Percentiles rank a stretch among this genome's conserved stretches.
Conservation (phyloP, 2,797 vertebrate species). For the Holocentrus rufus region DNA sequence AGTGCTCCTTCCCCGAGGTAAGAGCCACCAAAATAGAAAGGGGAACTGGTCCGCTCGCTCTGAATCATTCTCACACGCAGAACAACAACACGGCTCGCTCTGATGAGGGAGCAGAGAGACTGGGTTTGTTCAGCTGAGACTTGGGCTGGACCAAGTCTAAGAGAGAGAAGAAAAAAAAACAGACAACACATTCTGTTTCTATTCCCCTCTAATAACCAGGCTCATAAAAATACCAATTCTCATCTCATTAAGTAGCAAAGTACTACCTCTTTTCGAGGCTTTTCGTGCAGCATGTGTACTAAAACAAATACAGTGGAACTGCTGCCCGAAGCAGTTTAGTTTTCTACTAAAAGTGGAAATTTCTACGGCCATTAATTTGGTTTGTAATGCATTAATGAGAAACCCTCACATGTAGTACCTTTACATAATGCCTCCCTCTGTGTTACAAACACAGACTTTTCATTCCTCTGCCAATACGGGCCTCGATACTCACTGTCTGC, state of each 20-base stretch:
- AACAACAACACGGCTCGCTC: conserved; percentile 51
- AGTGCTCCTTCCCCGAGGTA: conserved; percentile 63
- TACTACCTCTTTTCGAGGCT: conserved; percentile 9
- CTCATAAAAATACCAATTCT: background rate
- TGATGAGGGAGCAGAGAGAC: conserved; percentile 33
- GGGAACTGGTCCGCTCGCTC: conserved; percentile 69
- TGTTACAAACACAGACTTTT: background rate
- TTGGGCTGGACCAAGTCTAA: conserved; percentile 24
- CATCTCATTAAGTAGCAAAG: background rate
- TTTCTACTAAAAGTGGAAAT: background rate
- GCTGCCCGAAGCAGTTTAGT: conserved; percentile 2
- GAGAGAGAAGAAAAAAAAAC: background rate
- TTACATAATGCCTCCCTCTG: background rate
- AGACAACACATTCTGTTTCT: conserved; percentile 11
- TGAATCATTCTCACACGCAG: conserved; percentile 53
- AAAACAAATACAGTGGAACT: background rate
- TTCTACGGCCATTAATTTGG: conserved; percentile 9
- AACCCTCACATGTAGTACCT: conserved; percentile 9
- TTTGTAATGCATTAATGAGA: conserved; percentile 3
- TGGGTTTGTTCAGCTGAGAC: conserved; percentile 31
- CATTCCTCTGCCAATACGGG: background rate
- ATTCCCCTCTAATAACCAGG: conserved; percentile 4
- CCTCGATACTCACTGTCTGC: background rate
- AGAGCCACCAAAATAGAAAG: conserved; percentile 70
- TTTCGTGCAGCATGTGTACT: conserved; percentile 3